Base-by-base conservation (phyloP, 2,113 vertebrate species). In the Rallus limicola region DNA sequence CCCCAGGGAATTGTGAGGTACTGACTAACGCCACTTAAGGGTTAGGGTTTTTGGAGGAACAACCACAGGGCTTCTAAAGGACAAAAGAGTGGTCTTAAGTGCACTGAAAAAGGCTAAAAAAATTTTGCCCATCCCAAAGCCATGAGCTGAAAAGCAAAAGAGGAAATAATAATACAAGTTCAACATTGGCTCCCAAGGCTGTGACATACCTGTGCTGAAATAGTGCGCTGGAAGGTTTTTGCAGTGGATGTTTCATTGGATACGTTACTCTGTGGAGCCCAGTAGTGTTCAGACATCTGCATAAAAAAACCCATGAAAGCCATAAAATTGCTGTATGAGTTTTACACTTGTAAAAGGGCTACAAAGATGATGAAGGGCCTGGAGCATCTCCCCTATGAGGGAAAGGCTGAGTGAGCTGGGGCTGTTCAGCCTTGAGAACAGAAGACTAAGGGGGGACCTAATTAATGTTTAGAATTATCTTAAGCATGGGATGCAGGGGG, bases 231-330 rank as follows among this genome's bases (percentile, higher is more conserved):
- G 98, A 99, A 99, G 95, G 99, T 99, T 98, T 99, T 99, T 95
- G 99, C 99, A 60, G 99, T 99, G 79, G 99, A 99, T 0, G 99
- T 99, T 98, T 99, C 99, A 34, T 99, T 99, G 86, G 99, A 99
- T 50, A 99, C 98, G 0, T 99, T 99, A 88, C 99, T 99, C 97
- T 99, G 99, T 15, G 99, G 99, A 72, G 99, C 99, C 99, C 99
- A 99, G 72, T 99, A 99, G 96, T 99, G 99, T 94, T 99, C 99
- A 31, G 99, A 99, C 99, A 99, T 99, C 99, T 99, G 97, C 81
- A 95, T 46, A 46, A 46, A 97, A 94, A 92, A 83, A 26, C 28
- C 28, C 95, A 72, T 96, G 84, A 67, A 11, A 90, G 17, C 36
- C 72, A 93, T 13, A 29, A 55, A 79, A 88, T 40, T 23, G 9